Percentiles rank a stretch among this genome's conserved stretches.
Evolutionary conservation across 1,140 invertebrate genomes (phyloP).

Genomic region (Sycobia sp.): DNA sequence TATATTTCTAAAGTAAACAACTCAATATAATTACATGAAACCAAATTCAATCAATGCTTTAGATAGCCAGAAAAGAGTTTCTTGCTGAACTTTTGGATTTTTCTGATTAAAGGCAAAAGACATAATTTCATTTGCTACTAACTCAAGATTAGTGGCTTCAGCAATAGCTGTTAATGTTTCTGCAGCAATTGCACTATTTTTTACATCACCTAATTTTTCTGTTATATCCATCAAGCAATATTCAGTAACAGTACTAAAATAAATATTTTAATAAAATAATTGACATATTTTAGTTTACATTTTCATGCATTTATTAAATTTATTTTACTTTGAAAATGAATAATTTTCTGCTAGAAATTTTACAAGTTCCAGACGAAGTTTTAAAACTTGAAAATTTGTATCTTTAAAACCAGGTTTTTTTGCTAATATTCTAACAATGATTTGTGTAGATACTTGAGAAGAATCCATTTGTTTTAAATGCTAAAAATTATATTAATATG

Average conservation of each 20-base stretch:
- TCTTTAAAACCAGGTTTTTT: conserved; percentile 92
- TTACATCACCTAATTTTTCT: conserved; percentile 84
- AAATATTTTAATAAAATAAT: conserved; percentile 26
- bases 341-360: conserved; percentile 79
- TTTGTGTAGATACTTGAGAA: conserved; percentile 74
- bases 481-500: conserved; percentile 44
- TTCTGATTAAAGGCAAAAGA: conserved; percentile 84
- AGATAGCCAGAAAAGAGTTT: conserved; percentile 80
- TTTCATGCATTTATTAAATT: conserved; percentile 1
- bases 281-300: conserved; percentile 11
- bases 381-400: conserved; percentile 92
- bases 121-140: conserved; percentile 73
- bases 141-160: conserved; percentile 78
- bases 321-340: conserved; percentile 70
- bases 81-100: conserved; percentile 89
- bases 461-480: conserved; percentile 67
- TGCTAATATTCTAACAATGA: conserved; percentile 74
- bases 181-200: conserved; percentile 73
- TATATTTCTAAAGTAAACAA: conserved; percentile 2
- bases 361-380: conserved; percentile 79
- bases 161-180: conserved; percentile 78
- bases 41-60: conserved; percentile 85
- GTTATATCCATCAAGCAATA: conserved; percentile 79
- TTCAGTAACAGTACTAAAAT: conserved; percentile 71
- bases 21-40: conserved; percentile 69